Evolutionary conservation across 64 coral and sea anemone genomes (phyloP).

Genomic region (Montipora efflorescens): DNA sequence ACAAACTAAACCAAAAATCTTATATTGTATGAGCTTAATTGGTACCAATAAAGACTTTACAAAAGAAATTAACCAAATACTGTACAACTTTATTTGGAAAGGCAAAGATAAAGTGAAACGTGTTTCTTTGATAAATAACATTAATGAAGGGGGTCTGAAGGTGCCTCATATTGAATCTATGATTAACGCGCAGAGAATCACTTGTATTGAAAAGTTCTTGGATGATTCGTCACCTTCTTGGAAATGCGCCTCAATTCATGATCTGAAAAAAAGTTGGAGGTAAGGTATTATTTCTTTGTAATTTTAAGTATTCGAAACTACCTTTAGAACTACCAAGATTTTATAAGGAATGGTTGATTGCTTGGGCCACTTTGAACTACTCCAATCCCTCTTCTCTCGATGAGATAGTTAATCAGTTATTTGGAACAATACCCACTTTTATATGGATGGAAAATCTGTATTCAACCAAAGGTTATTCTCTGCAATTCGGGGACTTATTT

Average conservation of each 20-base stretch:
- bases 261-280: neutral
- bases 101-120: neutral
- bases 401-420: slow-evolving; percentile 5
- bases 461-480: slow-evolving; percentile 28
- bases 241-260: too few species aligned
- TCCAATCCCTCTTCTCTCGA: neutral
- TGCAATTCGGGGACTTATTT: neutral
- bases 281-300: neutral
- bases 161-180: neutral
- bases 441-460: neutral
- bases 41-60: neutral
- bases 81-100: too few species aligned
- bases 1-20: too few species aligned
- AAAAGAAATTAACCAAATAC: too few species aligned
- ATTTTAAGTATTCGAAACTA: neutral
- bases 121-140: neutral
- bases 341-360: neutral
- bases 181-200: neutral
- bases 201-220: neutral
- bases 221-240: neutral
- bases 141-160: neutral
- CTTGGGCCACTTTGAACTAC: neutral
- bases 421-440: slow-evolving; percentile 23
- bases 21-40: neutral
- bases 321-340: neutral